Percentiles rank a stretch among this genome's conserved stretches.
phyloP scores from a whole-genome alignment of 2,888 invertebrate species.

The Belgica antarctica region DNA sequence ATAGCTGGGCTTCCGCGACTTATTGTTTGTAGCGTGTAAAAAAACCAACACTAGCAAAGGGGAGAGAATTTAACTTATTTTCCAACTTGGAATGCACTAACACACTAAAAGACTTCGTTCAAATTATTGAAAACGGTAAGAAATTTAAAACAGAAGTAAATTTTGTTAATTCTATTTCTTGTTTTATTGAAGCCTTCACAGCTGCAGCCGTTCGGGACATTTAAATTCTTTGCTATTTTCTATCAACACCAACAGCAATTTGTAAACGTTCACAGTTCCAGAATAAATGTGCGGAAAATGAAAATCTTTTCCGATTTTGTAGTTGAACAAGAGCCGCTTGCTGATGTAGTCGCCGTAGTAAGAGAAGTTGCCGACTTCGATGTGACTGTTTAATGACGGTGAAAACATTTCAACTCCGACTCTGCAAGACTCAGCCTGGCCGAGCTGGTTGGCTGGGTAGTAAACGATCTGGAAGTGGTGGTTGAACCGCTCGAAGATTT shows the following conservation, averaged over 20 bases:
- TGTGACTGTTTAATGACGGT: constrained; percentile 60
- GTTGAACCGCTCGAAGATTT: constrained; percentile 65
- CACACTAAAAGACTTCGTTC: constrained; percentile 51
- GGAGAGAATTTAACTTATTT: neutral
- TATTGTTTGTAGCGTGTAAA: constrained; percentile 15
- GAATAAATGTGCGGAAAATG: constrained; percentile 68
- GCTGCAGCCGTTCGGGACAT: constrained; percentile 47
- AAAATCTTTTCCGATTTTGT: constrained; percentile 59
- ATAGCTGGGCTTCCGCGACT: neutral
- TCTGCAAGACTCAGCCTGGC: constrained; percentile 65
- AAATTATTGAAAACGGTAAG: neutral
- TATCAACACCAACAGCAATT: constrained; percentile 69
- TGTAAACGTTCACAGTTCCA: constrained; percentile 73
- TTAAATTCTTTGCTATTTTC: constrained; percentile 59
- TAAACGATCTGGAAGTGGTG: constrained; percentile 67
- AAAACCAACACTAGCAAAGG: neutral
- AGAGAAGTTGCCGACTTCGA: constrained; percentile 74
- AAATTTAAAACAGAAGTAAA: too few relatives aligned
- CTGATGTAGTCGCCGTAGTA: constrained; percentile 71
- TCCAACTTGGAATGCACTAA: too few relatives aligned
- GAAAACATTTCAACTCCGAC: constrained; percentile 75
- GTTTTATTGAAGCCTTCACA: constrained; percentile 50
- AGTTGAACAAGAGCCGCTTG: constrained; percentile 72
- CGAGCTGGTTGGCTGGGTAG: constrained; percentile 62
- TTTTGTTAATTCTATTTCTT: constrained; percentile 46